These are phyloP conservation scores for Antitype chi DNA, from an alignment of 2,888 invertebrate genomes.

Conservation along the genomic window DNA sequence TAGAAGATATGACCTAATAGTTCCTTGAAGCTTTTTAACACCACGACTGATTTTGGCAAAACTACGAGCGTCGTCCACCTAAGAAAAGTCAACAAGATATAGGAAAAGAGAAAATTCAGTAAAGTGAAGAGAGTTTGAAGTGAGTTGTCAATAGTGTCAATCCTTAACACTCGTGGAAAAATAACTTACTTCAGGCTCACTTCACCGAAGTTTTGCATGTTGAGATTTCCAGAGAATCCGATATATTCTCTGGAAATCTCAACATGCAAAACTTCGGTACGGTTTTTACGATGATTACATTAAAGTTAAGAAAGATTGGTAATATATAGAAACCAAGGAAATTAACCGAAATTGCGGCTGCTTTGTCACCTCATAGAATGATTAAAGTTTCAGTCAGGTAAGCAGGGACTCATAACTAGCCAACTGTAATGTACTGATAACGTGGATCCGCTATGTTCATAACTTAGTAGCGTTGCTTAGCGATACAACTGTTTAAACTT, in stretches of 20 bases:
- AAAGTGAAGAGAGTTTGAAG: no score
- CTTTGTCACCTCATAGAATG: conserved; percentile 21
- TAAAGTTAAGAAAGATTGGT: not conserved
- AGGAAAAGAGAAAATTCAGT: no score
- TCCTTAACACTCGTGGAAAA: no score
- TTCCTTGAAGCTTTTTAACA: not conserved
- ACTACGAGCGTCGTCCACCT: not conserved
- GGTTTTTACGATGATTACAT: no score
- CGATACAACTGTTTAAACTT: conserved; percentile 53
- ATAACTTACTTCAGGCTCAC: no score
- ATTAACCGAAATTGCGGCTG: not conserved
- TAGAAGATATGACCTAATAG: not conserved
- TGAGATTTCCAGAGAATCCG: no score
- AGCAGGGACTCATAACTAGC: conserved; percentile 19
- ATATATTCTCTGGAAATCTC: no score
- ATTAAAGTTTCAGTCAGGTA: conserved; percentile 29
- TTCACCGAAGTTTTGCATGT: no score
- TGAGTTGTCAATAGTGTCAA: no score
- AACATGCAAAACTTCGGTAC: no score
- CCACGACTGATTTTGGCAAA: not conserved
- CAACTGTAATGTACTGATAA: conserved; percentile 52
- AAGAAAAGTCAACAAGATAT: not conserved
- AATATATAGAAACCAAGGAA: not conserved
- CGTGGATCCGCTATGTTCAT: conserved; percentile 30
- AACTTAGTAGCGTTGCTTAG: conserved; percentile 21